phyloP scores from a whole-genome alignment of 2,113 vertebrate species.

The Jaculus jaculus region DNA sequence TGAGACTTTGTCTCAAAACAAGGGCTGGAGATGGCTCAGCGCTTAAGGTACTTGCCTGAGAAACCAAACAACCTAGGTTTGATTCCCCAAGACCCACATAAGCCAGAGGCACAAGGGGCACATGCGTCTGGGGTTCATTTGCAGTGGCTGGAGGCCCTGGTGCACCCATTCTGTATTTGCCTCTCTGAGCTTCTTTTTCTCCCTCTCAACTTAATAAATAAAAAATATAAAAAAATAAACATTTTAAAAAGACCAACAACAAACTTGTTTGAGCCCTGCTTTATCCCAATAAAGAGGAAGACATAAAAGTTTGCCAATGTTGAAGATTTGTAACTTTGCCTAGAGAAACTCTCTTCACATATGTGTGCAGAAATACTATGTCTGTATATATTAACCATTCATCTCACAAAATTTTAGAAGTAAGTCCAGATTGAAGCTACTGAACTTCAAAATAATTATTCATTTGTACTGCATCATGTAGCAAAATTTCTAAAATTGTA shows the following conservation, averaged over 20 bases:
- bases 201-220: no score
- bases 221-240: no score
- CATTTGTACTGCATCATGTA: conserved; percentile 20
- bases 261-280: background rate
- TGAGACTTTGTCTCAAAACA: background rate
- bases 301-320: background rate
- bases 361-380: conserved; percentile 12
- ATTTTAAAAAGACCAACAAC: background rate
- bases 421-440: conserved; percentile 23
- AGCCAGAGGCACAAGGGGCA: no score
- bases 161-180: no score
- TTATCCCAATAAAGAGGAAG: conserved; percentile 14
- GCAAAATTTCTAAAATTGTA: conserved; percentile 49
- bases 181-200: no score
- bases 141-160: no score
- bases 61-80: no score
- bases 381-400: conserved; percentile 29
- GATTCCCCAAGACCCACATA: no score
- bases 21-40: no score
- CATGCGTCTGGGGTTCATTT: no score
- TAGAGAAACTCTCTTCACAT: conserved; percentile 17
- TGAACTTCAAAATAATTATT: conserved; percentile 55
- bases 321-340: background rate
- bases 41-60: no score
- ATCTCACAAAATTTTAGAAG: conserved; percentile 26